Evolutionary conservation across 2,113 vertebrate species (phyloP).

Genomic region (Phylloscopus trochiloides): DNA sequence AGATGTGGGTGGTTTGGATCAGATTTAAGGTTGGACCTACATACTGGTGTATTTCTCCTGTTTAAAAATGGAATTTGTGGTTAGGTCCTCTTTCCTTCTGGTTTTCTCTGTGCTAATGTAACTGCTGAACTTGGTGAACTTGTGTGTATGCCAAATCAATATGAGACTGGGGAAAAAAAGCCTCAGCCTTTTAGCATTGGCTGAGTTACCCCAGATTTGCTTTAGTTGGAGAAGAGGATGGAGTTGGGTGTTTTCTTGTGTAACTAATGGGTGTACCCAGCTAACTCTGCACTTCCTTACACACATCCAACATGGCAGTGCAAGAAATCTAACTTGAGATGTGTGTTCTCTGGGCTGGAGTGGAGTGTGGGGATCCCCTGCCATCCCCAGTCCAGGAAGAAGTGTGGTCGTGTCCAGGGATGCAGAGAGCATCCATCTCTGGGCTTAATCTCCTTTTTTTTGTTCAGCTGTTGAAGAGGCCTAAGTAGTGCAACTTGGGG

Average conservation of each 20-base stretch:
- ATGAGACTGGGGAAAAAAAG: not conserved
- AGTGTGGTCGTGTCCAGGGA: not conserved
- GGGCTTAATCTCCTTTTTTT: not conserved
- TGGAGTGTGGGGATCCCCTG: rapidly evolving
- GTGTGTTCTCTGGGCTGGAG: no score
- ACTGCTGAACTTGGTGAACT: not conserved
- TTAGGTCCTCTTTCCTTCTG: not conserved
- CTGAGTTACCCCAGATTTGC: not conserved
- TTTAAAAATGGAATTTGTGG: not conserved
- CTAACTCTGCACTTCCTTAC: not conserved
- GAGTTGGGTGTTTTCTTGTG: not conserved
- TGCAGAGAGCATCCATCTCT: not conserved
- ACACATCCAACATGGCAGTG: rapidly evolving
- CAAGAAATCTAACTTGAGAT: no score
- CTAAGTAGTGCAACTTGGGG: not conserved
- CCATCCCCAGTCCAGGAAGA: not conserved
- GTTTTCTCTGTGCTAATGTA: not conserved
- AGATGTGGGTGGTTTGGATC: not conserved
- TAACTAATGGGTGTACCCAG: rapidly evolving
- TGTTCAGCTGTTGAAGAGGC: not conserved
- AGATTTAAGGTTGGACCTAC: not conserved
- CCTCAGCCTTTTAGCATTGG: not conserved
- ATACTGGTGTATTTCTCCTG: not conserved
- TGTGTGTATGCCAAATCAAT: not conserved
- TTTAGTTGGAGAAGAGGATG: not conserved